Base-by-base conservation (phyloP, 2,113 vertebrate genomes). In the Percina caprodes region DNA sequence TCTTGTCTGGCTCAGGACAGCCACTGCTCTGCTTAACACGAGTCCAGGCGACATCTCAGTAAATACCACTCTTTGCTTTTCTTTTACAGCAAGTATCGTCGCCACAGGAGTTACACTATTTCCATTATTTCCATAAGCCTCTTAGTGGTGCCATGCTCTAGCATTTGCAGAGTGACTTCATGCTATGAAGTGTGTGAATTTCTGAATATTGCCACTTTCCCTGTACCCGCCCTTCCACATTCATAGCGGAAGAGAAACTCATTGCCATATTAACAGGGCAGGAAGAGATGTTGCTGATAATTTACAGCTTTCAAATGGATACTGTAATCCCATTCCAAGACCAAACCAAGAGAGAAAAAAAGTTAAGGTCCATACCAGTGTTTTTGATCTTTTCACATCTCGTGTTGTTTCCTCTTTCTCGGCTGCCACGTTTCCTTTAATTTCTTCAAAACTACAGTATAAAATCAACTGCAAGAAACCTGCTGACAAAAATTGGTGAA, bases 101-200 rank as follows among this genome's bases (percentile, higher is more conserved):
- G 3, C 81, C 81, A 6, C 88, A 76, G 81, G 81, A 84, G 78
- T 77, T 16, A 88, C 87, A 83, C 58, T 71, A 76, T 72, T 79
- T 71, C 81, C 86, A 85, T 91, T 89, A 89, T 90, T 87, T 82
- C 76, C 76, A 71, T 91, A 91, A 93, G 85, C 91, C 70, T 62
- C 91, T 91, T 91, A 88, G 80, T 59, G 56, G 58, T 42, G 3
- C 56, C 69, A 74, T 68, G 68, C 71, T 69, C 86, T 81, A 80
- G 70, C 82, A 85, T 67, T 81, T 85, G 35, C 78, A 48, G 71
- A 49, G 68, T 56, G 71, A 62, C 60, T 77, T 80, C 80, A 74
- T 69, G 74, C 39, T 35, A 69, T 35, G 18, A 79, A 63, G 65
- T 24, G 24, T 61, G n/a, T 59, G 39, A 72, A 18, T 84, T 77